These are phyloP conservation scores for Clarias laeviceps DNA, from an alignment of 2,797 vertebrate species.

Conservation along the genomic window DNA sequence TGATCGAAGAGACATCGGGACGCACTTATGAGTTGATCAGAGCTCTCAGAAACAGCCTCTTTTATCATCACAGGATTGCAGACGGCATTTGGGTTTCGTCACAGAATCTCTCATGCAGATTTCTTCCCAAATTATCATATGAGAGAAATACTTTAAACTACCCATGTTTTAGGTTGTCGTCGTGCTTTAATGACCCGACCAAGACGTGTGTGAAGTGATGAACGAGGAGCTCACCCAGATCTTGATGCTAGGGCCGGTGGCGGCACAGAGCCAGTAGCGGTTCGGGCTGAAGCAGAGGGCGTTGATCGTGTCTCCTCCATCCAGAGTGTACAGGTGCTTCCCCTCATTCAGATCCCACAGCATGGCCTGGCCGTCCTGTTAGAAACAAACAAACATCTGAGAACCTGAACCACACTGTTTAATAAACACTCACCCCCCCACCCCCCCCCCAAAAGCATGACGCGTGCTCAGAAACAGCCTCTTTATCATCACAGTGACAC, in stretches of 20 bases:
- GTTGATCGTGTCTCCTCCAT: constrained; percentile 93
- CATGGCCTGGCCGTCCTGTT: constrained; percentile 94
- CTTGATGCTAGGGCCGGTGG: constrained; percentile 97
- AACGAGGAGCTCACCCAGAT: constrained; percentile 83
- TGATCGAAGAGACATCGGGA: background rate
- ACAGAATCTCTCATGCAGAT: constrained; percentile 40
- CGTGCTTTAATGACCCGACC: no score
- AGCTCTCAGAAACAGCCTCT: constrained; percentile 85
- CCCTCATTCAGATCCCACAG: constrained; percentile 98
- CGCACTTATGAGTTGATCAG: fast-evolving
- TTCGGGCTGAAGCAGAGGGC: constrained; percentile 98
- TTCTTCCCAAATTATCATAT: background rate
- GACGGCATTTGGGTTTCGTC: constrained; percentile 74
- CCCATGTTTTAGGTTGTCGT: no score
- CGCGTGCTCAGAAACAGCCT: constrained; percentile 78
- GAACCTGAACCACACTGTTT: background rate
- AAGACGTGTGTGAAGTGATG: background rate
- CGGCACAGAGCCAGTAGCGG: constrained; percentile 96
- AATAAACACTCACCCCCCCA: background rate
- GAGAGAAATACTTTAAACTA: background rate
- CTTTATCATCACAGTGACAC: constrained; percentile 74
- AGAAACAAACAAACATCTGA: background rate
- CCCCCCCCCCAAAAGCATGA: fast-evolving
- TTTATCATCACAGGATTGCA: constrained; percentile 78
- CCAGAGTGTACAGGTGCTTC: constrained; percentile 95